Percentiles rank a stretch among this genome's conserved stretches.
Evolutionary conservation across 2,888 invertebrate species (phyloP).

Genomic region (Cryptophagus acutangulus): DNA sequence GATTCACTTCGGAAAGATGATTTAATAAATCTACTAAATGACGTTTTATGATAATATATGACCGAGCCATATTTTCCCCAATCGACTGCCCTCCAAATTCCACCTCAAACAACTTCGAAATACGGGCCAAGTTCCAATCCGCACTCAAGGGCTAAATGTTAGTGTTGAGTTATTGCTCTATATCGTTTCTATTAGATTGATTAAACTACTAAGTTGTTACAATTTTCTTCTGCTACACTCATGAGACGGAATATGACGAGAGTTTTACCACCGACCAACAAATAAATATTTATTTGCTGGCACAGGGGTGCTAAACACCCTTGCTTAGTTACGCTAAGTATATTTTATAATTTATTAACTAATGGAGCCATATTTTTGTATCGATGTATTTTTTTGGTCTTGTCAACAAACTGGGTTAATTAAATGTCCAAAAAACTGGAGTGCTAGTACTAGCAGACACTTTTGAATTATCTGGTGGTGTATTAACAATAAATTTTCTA

Average conservation of each 20-base stretch:
- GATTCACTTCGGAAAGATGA: constrained; percentile 43
- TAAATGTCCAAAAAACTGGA: neutral
- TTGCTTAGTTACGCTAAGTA: constrained; percentile 21
- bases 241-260: constrained; percentile 39
- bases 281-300: no score
- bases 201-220: constrained; percentile 37
- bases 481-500: no score
- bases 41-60: constrained; percentile 49
- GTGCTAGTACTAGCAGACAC: no score
- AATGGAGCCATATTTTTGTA: constrained; percentile 29
- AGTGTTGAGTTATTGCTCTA: constrained; percentile 41
- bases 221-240: constrained; percentile 30
- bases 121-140: neutral
- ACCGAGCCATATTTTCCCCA: constrained; percentile 40
- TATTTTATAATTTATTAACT: constrained; percentile 33
- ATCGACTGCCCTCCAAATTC: constrained; percentile 31
- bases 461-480: no score
- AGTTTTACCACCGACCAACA: constrained; percentile 10
- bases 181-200: constrained; percentile 45
- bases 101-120: constrained; percentile 29
- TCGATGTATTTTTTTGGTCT: neutral
- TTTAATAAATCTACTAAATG: constrained; percentile 49
- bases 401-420: neutral
- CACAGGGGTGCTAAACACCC: constrained; percentile 9
- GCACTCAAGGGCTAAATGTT: neutral